Evolutionary conservation across 2,113 vertebrate species (phyloP).

Genomic region (Rostratula benghalensis): DNA sequence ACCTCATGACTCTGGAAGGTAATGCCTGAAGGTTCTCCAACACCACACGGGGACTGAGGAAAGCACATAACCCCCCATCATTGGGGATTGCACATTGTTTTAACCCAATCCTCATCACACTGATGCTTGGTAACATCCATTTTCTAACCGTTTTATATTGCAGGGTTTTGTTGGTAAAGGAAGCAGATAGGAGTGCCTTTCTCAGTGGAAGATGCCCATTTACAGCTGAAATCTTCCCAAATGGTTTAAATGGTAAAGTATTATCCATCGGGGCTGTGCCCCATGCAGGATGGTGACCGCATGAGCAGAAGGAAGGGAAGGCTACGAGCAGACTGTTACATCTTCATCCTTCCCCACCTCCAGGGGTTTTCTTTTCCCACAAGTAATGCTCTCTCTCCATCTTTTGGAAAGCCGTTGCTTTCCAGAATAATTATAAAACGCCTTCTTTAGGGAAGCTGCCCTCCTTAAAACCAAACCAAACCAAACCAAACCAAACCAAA

Average conservation of each 20-base stretch:
- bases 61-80: not conserved
- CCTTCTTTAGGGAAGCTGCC: not conserved
- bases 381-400: not conserved
- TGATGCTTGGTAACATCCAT: rapidly evolving
- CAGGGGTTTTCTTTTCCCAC: not conserved
- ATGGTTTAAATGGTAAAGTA: rapidly evolving
- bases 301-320: not conserved
- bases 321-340: not conserved
- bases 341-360: not conserved
- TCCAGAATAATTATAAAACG: rapidly evolving
- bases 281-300: rapidly evolving
- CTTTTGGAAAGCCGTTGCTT: not conserved
- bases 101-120: not conserved
- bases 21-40: not conserved
- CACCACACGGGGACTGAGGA: rapidly evolving
- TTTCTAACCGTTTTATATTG: not conserved
- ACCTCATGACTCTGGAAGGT: not conserved
- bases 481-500: too few species aligned
- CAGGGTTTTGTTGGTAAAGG: not conserved
- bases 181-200: not conserved
- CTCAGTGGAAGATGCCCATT: not conserved
- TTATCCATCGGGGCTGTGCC: rapidly evolving
- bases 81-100: rapidly evolving
- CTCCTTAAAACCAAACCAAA: too few species aligned
- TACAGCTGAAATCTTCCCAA: not conserved